Base-by-base conservation (phyloP, 2,888 invertebrate genomes). In the Ethmia dodecea region DNA sequence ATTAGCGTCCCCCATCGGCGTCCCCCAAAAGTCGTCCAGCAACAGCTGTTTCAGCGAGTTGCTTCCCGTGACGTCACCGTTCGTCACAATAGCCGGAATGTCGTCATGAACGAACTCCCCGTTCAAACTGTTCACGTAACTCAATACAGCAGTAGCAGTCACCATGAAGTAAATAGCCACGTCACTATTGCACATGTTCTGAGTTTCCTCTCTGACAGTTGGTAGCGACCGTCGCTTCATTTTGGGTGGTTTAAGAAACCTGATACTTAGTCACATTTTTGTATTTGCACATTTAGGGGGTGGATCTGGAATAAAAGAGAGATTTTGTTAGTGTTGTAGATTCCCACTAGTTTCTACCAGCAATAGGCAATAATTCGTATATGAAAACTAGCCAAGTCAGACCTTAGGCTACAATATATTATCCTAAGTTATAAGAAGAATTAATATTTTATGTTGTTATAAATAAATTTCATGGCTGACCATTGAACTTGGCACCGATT, bases 31-130 rank as follows among this genome's bases (percentile, higher is more conserved):
- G 71, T 96, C 96, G 58, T 94, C 91, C 61, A 89, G 71, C 55
- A 94, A 89, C 48, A 93, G 75, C 52, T 91, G 89, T 49, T 78
- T 78, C 57, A 93, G 56, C 3, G 91, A 84, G 37, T 89, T 91
- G 16, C 87, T 75, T 0, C 92, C 94, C 6, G 89, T 81, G 41
- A 95, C 95, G 72, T 96, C 95, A 57, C 89, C 90, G 70, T 95
- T 96, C 39, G 91, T 89, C 57, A 92, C 91, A 36, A 96, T 91
- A 18, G 95, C 95, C 38, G 94, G 94, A 46, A 95, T 90, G 67
- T 96, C 95, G 65, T 96, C 95, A 74, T 96, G 95, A 32, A 96
- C 94, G 59, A 95, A 95, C 61, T 95, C 94, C 28, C 94, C 94
- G 43, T 87, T 88, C 46, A 94, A 78, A 31, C 93, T 92, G 77